Percentiles rank a stretch among this genome's conserved stretches.
These are phyloP conservation scores for Trisateles emortualis DNA, from an alignment of 2,888 invertebrate genomes.

Conservation along the genomic window DNA sequence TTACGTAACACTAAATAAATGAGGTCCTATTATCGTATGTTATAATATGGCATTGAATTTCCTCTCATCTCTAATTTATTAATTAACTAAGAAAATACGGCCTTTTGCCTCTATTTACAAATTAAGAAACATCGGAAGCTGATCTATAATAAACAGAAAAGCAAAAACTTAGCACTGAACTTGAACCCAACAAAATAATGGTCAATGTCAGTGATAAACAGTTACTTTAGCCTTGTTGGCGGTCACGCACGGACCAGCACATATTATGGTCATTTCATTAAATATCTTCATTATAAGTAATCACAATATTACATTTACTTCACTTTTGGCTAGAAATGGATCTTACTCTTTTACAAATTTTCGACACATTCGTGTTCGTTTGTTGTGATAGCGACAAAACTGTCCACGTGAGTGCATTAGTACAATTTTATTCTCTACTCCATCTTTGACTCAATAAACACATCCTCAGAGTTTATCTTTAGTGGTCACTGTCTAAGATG, in stretches of 20 bases:
- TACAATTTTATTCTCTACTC: too few relatives aligned
- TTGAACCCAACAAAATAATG: conserved; percentile 33
- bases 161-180: conserved; percentile 19
- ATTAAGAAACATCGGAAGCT: not conserved
- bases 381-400: too few relatives aligned
- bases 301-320: too few relatives aligned
- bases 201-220: conserved; percentile 42
- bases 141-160: conserved; percentile 2
- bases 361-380: too few relatives aligned
- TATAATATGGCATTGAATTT: too few relatives aligned
- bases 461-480: not conserved
- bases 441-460: not conserved
- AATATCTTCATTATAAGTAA: conserved; percentile 18
- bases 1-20: not conserved
- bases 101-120: too few relatives aligned
- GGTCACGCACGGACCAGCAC: conserved; percentile 22
- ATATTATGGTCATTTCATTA: conserved; percentile 19
- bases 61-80: too few relatives aligned
- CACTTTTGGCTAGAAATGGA: too few relatives aligned
- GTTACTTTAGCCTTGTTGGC: conserved; percentile 31
- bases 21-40: too few relatives aligned
- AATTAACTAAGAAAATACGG: too few relatives aligned
- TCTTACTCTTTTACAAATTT: too few relatives aligned
- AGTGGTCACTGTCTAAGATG: conserved; percentile 32
- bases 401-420: too few relatives aligned